A percentile compares a stretch with the other conserved stretches of the same genome.
phyloP scores from a whole-genome alignment of 2,113 vertebrate species.

The Cairina moschata region DNA sequence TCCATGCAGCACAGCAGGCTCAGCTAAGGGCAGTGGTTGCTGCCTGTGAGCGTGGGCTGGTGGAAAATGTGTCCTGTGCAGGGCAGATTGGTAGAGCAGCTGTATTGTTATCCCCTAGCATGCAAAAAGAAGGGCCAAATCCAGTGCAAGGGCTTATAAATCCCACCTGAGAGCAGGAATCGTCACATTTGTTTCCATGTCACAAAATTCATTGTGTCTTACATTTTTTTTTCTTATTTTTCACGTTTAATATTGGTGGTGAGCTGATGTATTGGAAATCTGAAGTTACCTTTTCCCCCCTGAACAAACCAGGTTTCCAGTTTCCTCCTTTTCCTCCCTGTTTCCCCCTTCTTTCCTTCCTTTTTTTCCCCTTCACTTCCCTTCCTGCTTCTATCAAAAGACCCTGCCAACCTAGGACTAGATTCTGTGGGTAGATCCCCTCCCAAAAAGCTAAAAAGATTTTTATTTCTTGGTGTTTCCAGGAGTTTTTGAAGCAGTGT shows the following conservation, averaged over 20 bases:
- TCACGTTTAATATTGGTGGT: neutral
- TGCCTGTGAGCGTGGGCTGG: neutral
- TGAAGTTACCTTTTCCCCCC: neutral
- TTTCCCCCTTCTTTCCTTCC: neutral
- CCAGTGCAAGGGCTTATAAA: constrained; percentile 15
- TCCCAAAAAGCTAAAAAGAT: neutral
- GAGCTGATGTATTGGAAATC: constrained; percentile 1
- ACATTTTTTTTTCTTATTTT: neutral
- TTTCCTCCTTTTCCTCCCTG: neutral
- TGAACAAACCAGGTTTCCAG: neutral
- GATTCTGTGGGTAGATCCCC: neutral
- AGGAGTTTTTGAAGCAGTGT: neutral
- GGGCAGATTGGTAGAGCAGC: neutral
- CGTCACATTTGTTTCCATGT: constrained; percentile 29
- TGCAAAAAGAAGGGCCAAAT: constrained; percentile 13
- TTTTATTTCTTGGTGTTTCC: neutral
- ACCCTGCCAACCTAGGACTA: neutral
- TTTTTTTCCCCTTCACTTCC: neutral
- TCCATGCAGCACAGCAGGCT: neutral
- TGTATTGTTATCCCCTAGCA: neutral
- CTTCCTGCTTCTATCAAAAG: neutral
- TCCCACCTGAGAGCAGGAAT: neutral
- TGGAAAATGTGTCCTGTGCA: neutral
- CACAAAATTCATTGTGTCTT: neutral
- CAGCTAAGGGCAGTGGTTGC: neutral